Conservation (phyloP, 2,888 invertebrate genomes). For the Chymomyza amoena region DNA sequence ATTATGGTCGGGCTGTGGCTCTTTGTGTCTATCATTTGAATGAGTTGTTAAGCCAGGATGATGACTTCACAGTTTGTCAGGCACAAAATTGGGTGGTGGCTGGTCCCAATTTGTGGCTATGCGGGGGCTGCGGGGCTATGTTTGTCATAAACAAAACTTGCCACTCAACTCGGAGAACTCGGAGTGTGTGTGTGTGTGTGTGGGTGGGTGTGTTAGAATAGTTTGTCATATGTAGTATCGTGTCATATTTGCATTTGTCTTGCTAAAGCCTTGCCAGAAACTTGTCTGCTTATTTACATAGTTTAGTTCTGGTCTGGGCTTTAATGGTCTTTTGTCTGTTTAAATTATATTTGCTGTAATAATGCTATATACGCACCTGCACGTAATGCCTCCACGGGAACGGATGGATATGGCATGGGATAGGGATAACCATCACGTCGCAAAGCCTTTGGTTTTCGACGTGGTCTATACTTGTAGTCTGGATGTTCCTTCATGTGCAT, state of each 20-base stretch:
- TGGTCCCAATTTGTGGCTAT: conserved; percentile 7
- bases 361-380: conserved; percentile 83
- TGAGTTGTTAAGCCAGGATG: conserved; percentile 74
- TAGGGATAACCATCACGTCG: conserved; percentile 95
- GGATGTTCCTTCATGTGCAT: conserved; percentile 98
- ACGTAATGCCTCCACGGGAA: conserved; percentile 92
- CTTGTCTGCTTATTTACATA: conserved; percentile 26
- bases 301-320: conserved; percentile 29
- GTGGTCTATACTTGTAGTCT: conserved; percentile 94
- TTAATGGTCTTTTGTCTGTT: conserved; percentile 21
- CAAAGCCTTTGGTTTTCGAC: conserved; percentile 92
- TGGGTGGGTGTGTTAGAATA: conserved; percentile 44
- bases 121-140: background rate
- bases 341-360: conserved; percentile 35
- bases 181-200: background rate
- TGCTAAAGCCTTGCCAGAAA: conserved; percentile 8
- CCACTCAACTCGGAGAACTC: conserved; percentile 25
- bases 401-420: conserved; percentile 94
- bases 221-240: conserved; percentile 61
- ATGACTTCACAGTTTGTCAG: conserved; percentile 74
- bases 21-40: conserved; percentile 52
- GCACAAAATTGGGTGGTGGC: conserved; percentile 47
- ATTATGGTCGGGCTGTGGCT: conserved; percentile 1
- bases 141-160: conserved; percentile 26
- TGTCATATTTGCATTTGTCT: conserved; percentile 72